Conservation (phyloP, 2,797 vertebrate species). For the Acanthornis magna region DNA sequence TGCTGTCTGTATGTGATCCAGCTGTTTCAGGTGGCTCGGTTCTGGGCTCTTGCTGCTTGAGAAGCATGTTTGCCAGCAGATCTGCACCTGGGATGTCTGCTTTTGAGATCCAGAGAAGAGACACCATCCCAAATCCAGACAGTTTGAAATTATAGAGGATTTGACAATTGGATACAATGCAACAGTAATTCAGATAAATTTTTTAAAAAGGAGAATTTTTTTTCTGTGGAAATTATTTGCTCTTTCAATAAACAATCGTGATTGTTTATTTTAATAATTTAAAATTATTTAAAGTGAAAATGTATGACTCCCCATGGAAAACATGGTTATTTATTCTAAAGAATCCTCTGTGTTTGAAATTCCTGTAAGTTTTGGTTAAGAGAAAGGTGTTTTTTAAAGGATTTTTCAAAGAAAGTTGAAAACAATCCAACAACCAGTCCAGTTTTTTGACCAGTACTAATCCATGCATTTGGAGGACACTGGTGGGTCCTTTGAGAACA, state of each 20-base stretch:
- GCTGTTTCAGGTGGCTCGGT: background rate
- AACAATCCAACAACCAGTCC: rapidly evolving
- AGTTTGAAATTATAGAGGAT: background rate
- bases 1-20: background rate
- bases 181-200: background rate
- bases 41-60: background rate
- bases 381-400: background rate
- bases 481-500: background rate
- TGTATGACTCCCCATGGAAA: background rate
- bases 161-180: background rate
- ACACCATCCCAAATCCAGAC: background rate
- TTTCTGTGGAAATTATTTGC: background rate
- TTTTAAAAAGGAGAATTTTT: background rate
- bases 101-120: background rate
- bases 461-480: background rate
- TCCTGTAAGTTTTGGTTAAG: background rate
- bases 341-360: background rate
- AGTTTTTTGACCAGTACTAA: background rate
- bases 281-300: background rate
- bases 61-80: background rate
- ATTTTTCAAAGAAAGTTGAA: background rate
- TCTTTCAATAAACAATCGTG: background rate
- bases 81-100: background rate
- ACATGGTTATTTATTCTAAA: background rate
- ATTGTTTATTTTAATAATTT: background rate